Evolutionary conservation across 2,888 invertebrate species (phyloP), one percentile per base, ranked within the genome.

Genomic region (Phymatocera aterrima): DNA sequence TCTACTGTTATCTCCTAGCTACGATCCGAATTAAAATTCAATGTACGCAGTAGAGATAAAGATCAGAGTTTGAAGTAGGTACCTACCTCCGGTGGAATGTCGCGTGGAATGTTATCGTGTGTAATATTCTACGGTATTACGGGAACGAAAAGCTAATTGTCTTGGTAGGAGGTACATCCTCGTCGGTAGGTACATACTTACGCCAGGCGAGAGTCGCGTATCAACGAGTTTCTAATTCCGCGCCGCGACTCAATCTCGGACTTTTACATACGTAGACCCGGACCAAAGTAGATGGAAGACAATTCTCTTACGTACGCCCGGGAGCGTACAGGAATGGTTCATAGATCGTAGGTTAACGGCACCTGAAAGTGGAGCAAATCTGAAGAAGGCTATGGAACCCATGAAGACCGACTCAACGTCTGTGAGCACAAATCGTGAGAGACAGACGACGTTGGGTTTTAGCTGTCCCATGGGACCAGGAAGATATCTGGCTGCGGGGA

Each of bases 331-430:
- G n/a, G 28, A 21, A 46, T 18, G 72, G 51, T 48, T 51, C 51
- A 28, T 72, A 72, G 72, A 72, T 72, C 72, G 72, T 72, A 34
- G 72, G 48, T 72, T 72, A 72, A 72, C 70, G 70, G 40, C 40
- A 31, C 31, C 48, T 34, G 15, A 72, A 48, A 72, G 72, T 72
- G 34, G 72, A 34, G 72, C 72, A 72, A 72, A 72, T 72, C 72
- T 72, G 51, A 72, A 51, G 31, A 72, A 72, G 31, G 51, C 34
- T 34, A 72, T 72, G 31, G 34, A 51, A 72, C 48, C 51, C 48
- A 34, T 72, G 51, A 72, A 31, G 72, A 72, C 51, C 21, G 51
- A 43, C 51, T 72, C 34, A 28, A 24, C 51, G 51, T 51, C 34
- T 34, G 51, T 31, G 12, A 72, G 48, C 72, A 72, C 48, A 72